Percentiles rank a stretch among this genome's conserved stretches.
These are phyloP conservation scores for Sebastes vulpes DNA, from an alignment of 2,797 vertebrate species.

Conservation along the genomic window DNA sequence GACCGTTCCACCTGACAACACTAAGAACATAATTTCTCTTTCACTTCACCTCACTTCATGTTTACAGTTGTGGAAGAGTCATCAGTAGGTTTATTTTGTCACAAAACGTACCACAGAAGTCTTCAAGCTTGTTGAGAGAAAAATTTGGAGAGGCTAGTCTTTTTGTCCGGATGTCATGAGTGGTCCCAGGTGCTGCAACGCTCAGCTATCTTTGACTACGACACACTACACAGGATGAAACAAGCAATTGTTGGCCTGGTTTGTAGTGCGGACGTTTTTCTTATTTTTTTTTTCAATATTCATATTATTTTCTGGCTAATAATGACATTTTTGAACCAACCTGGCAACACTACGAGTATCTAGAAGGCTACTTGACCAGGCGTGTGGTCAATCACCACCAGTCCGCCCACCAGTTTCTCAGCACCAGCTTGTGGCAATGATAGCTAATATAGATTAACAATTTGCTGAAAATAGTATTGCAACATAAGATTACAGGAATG, in stretches of 20 bases:
- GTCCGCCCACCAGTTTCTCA: not conserved
- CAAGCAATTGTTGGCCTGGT: not conserved
- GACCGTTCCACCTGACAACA: not conserved
- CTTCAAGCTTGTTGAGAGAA: not conserved
- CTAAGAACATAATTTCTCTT: not conserved
- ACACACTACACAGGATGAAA: not conserved
- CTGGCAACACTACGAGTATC: not conserved
- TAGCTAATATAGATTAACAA: not conserved
- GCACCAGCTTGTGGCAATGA: not conserved
- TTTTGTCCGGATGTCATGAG: not conserved
- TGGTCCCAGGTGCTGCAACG: not conserved
- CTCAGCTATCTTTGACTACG: not conserved
- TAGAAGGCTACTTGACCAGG: not conserved
- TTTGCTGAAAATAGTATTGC: not conserved
- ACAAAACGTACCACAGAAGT: not conserved
- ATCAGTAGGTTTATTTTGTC: not conserved
- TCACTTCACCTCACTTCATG: not conserved
- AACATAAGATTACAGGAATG: not conserved
- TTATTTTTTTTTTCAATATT: too few species aligned
- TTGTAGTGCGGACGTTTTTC: not conserved
- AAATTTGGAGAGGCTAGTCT: accelerated
- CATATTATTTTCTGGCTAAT: not conserved
- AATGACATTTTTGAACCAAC: not conserved
- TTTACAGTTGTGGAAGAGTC: not conserved
- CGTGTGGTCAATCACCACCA: not conserved